Evolutionary conservation across 1,140 invertebrate species (phyloP).

Genomic region (Pygmarrhopalites habei): DNA sequence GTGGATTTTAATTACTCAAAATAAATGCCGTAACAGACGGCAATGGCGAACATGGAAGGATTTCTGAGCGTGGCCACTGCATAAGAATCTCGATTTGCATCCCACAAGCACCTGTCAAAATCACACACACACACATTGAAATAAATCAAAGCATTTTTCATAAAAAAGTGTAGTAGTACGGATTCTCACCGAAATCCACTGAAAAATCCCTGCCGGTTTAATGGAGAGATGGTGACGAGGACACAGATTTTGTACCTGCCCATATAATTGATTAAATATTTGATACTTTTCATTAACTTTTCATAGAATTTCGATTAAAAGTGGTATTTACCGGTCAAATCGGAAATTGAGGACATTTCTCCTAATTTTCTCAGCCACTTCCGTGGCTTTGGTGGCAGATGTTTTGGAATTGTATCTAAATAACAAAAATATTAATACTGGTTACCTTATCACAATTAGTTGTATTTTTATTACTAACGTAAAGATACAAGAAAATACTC

Average conservation of each 20-base stretch:
- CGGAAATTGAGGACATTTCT: slow-evolving; percentile 4
- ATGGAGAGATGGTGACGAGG: slow-evolving; percentile 9
- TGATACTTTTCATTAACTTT: too few relatives aligned
- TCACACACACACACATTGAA: too few relatives aligned
- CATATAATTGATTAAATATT: too few relatives aligned
- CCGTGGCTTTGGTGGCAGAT: background rate
- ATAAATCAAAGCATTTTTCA: too few relatives aligned
- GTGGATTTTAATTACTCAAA: too few relatives aligned
- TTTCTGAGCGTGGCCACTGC: slow-evolving; percentile 4
- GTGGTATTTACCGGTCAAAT: slow-evolving; percentile 20
- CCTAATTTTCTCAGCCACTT: slow-evolving; percentile 24
- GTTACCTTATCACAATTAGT: too few relatives aligned
- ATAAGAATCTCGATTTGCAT: slow-evolving; percentile 19
- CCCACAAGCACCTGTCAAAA: slow-evolving; percentile 21
- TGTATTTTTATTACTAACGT: too few relatives aligned
- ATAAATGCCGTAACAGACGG: background rate
- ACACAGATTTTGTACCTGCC: slow-evolving; percentile 21
- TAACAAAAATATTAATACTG: too few relatives aligned
- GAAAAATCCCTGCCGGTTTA: slow-evolving; percentile 22
- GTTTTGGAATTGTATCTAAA: slow-evolving; percentile 13
- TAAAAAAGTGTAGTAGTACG: too few relatives aligned
- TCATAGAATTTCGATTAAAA: too few relatives aligned
- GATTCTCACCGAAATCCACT: slow-evolving; percentile 14
- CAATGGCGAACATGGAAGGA: slow-evolving; percentile 1
- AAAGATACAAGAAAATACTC: too few relatives aligned